A percentile compares a stretch with the other conserved stretches of the same genome.
phyloP scores from a whole-genome alignment of 2,113 vertebrate species.

The Corythoichthys haematopterus region DNA sequence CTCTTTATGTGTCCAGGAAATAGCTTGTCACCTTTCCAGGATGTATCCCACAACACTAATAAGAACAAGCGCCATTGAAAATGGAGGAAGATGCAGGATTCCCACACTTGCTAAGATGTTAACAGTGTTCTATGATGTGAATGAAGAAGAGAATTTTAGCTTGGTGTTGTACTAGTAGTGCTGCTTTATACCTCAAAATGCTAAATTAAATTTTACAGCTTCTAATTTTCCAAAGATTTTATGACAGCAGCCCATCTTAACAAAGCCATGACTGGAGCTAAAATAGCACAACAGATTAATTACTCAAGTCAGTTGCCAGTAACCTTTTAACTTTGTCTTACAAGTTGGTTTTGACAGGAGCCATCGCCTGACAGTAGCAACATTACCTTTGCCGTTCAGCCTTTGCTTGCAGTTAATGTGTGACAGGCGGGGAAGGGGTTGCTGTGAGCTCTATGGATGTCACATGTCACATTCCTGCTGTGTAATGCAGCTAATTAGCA shows the following conservation, averaged over 20 bases:
- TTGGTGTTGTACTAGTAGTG: not conserved
- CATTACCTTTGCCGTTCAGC: conserved; percentile 19
- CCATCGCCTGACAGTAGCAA: not conserved
- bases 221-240: conserved; percentile 53
- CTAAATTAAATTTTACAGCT: conserved; percentile 44
- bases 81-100: not conserved
- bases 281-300: conserved; percentile 57
- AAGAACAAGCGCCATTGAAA: not conserved
- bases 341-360: conserved; percentile 28
- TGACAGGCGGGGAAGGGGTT: conserved; percentile 8
- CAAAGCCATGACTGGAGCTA: conserved; percentile 29
- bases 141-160: conserved; percentile 32
- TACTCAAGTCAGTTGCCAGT: conserved; percentile 35
- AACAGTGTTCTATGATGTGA: conserved; percentile 15
- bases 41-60: not conserved
- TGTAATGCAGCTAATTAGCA: conserved; percentile 52
- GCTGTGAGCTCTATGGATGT: conserved; percentile 26
- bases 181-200: conserved; percentile 41
- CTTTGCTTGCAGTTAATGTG: conserved; percentile 20
- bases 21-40: not conserved
- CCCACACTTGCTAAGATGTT: not conserved
- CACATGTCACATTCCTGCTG: conserved; percentile 48
- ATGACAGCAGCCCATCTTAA: conserved; percentile 33
- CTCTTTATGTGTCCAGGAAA: no score
- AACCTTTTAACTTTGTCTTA: conserved; percentile 57